Conservation (phyloP, 2,113 vertebrate species). For the Anas platyrhynchos region DNA sequence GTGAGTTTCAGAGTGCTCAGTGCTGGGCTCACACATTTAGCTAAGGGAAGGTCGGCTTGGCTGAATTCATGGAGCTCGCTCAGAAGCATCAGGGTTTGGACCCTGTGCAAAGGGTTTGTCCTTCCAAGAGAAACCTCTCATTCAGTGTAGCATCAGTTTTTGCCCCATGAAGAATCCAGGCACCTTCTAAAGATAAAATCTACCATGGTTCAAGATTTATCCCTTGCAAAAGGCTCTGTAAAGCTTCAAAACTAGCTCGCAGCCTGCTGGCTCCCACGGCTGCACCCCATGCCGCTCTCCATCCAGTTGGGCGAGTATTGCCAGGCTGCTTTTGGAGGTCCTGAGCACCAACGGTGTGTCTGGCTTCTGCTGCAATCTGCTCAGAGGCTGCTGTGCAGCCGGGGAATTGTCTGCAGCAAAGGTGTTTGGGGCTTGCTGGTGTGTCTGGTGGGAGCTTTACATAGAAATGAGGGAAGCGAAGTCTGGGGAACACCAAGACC, state of each 20-base stretch:
- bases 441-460: not conserved
- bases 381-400: not conserved
- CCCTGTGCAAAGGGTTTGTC: fast-evolving
- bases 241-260: not conserved
- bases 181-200: not conserved
- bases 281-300: not conserved
- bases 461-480: not conserved
- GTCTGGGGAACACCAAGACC: not conserved
- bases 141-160: not conserved
- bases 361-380: not conserved
- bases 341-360: not conserved
- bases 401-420: not conserved
- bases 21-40: not conserved
- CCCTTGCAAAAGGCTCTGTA: not conserved
- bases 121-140: fast-evolving
- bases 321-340: not conserved
- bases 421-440: not conserved
- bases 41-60: not conserved
- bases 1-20: not conserved
- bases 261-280: not conserved
- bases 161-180: not conserved
- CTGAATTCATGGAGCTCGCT: not conserved
- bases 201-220: not conserved
- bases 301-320: not conserved
- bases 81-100: not conserved